Evolutionary conservation across 1,140 invertebrate species (phyloP).

Genomic region (Zaprionus davidi): DNA sequence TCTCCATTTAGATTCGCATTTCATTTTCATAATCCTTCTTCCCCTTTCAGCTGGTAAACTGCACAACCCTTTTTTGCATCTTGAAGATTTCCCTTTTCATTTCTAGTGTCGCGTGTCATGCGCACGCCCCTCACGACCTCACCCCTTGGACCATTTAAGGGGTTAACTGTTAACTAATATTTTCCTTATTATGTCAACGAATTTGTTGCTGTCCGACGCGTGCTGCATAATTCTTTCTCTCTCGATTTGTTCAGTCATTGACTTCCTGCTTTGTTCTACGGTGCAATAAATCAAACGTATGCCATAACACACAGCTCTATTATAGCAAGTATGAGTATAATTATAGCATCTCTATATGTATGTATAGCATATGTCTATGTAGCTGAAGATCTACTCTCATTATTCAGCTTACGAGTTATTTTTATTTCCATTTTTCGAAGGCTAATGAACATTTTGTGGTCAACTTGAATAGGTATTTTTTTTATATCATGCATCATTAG

Average conservation of each 20-base stretch:
- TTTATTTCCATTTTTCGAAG: constrained; percentile 11
- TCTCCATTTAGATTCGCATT: constrained; percentile 18
- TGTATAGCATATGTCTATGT: no score
- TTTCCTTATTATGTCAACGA: constrained; percentile 36
- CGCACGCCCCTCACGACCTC: constrained; percentile 25
- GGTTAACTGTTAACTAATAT: constrained; percentile 58
- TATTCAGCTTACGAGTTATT: constrained; percentile 30
- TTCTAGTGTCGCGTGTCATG: constrained; percentile 33
- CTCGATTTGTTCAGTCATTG: constrained; percentile 17
- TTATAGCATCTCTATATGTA: neutral
- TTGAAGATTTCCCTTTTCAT: constrained; percentile 31
- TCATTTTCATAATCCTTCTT: constrained; percentile 48
- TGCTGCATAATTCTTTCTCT: constrained; percentile 19
- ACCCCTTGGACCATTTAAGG: neutral
- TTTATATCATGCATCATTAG: constrained; percentile 50
- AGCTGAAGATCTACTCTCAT: constrained; percentile 18
- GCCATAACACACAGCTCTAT: constrained; percentile 25
- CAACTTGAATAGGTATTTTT: constrained; percentile 18
- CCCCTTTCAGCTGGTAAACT: constrained; percentile 26
- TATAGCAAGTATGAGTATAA: constrained; percentile 1
- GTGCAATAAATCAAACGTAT: constrained; percentile 38
- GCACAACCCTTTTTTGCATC: constrained; percentile 42
- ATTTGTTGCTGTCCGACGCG: constrained; percentile 18
- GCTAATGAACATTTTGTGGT: constrained; percentile 57
- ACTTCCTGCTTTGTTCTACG: constrained; percentile 40